These are phyloP conservation scores for Macropus fuliginosus DNA, from an alignment of 2,797 vertebrate genomes.

Conservation along the genomic window DNA sequence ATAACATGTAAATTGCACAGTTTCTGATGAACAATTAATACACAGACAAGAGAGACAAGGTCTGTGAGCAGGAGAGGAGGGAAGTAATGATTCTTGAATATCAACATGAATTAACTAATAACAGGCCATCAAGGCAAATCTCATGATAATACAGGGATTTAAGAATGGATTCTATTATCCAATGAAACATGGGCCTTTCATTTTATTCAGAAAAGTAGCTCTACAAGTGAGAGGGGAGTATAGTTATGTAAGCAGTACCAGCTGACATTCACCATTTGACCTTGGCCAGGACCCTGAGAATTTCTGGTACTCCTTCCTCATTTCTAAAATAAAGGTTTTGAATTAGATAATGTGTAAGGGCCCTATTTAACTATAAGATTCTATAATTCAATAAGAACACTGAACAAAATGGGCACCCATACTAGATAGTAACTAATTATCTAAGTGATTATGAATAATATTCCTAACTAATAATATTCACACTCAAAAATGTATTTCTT, in stretches of 20 bases:
- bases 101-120: background rate
- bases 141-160: background rate
- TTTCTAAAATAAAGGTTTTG: background rate
- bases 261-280: background rate
- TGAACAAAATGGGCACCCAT: background rate
- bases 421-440: background rate
- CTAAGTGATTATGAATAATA: background rate
- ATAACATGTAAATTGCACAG: constrained; percentile 1
- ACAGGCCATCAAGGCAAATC: background rate
- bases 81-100: background rate
- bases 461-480: background rate
- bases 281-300: too few species aligned
- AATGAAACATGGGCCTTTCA: background rate
- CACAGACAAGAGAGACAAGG: background rate
- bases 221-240: background rate
- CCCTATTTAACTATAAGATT: background rate
- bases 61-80: background rate
- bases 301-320: background rate
- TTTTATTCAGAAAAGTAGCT: background rate
- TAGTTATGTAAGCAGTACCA: background rate
- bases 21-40: background rate
- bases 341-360: background rate
- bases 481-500: background rate
- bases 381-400: background rate
- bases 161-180: background rate